phyloP scores from a whole-genome alignment of 2,888 invertebrate species.

The Orthonevra nobilis region DNA sequence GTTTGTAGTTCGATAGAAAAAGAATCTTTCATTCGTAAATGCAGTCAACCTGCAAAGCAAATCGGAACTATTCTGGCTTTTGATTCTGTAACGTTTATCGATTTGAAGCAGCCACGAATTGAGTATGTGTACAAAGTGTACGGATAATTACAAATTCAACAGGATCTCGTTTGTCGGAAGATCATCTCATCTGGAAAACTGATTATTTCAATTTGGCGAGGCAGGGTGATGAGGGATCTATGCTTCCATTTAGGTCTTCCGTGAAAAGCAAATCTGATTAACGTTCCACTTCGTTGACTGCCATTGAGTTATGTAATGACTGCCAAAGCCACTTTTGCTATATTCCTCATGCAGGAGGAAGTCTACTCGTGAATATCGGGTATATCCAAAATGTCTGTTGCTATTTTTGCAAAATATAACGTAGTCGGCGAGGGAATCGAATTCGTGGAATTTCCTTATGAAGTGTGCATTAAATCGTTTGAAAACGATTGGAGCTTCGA shows the following conservation, averaged over 20 bases:
- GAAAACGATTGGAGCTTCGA: no score
- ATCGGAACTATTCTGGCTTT: background rate
- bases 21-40: slow-evolving; percentile 39
- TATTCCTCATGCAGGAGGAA: no score
- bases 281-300: slow-evolving; percentile 36
- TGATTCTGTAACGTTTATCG: slow-evolving; percentile 24
- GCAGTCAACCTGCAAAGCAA: slow-evolving; percentile 45
- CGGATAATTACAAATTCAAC: slow-evolving; percentile 44
- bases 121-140: no score
- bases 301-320: slow-evolving; percentile 26
- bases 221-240: background rate
- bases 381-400: no score
- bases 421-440: no score
- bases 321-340: no score
- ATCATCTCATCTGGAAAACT: slow-evolving; percentile 49
- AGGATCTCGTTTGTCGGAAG: slow-evolving; percentile 21
- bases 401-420: no score
- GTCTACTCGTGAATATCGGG: no score
- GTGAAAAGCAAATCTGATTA: slow-evolving; percentile 58
- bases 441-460: no score
- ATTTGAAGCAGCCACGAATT: slow-evolving; percentile 24
- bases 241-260: slow-evolving; percentile 22
- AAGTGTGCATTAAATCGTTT: no score
- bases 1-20: no score
- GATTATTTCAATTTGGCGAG: slow-evolving; percentile 29